phyloP scores from a whole-genome alignment of 2,113 vertebrate genomes.

The Callipepla californica region DNA sequence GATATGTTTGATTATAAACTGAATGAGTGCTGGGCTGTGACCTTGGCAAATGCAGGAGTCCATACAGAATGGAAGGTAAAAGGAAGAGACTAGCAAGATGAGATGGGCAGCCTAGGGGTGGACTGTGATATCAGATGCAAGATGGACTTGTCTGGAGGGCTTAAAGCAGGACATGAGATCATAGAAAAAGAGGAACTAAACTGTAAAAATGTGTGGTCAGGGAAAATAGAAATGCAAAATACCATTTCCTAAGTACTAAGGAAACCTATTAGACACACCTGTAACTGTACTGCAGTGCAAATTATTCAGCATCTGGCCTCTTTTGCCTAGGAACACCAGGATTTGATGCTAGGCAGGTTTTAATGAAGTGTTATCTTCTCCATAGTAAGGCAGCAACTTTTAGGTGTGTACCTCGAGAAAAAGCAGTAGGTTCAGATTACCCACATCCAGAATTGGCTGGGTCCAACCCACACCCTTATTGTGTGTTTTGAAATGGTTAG shows the following conservation, averaged over 20 bases:
- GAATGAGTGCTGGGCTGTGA: not conserved
- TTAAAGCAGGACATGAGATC: not conserved
- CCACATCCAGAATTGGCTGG: not conserved
- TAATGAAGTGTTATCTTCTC: not conserved
- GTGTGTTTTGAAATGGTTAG: not conserved
- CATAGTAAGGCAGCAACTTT: not conserved
- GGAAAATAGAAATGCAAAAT: not conserved
- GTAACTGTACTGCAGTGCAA: not conserved
- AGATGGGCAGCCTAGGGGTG: rapidly evolving
- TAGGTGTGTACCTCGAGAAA: not conserved
- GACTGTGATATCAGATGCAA: no score
- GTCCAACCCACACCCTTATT: not conserved
- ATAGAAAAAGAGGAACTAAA: not conserved
- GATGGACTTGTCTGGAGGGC: not conserved
- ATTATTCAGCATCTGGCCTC: not conserved
- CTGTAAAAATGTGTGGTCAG: not conserved
- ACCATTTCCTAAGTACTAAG: not conserved
- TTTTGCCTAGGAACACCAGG: not conserved
- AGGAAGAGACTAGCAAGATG: not conserved
- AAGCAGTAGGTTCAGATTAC: not conserved
- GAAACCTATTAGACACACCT: not conserved
- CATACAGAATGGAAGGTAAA: not conserved
- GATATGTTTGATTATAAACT: rapidly evolving
- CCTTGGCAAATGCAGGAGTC: not conserved
- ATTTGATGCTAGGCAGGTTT: not conserved